Evolutionary conservation across 2,888 invertebrate genomes (phyloP), one percentile per base, ranked within the genome.

Genomic region (Pollenia angustigena): DNA sequence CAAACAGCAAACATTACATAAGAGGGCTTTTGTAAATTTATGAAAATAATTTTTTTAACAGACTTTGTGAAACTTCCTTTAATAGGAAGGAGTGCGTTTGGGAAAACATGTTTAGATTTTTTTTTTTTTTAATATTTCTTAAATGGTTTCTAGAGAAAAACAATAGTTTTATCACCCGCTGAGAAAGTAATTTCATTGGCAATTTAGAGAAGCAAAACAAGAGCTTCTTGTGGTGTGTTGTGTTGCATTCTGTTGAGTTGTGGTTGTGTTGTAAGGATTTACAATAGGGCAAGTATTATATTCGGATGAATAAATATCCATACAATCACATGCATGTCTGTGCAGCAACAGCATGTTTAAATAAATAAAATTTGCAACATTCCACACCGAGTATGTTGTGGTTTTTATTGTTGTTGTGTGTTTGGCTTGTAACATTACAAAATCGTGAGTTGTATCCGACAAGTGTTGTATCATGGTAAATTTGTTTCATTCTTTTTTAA

Each of bases 151-250:
- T 1, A 4, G 0, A 4, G 1, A 44, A 54, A 64, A 66, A 74
- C 58, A 78, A 78, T 58, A 83, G 71, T 68, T 81, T 66, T 48
- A 76, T 42, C 83, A 72, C 86, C 86, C 54, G 83, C 83, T 83
- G 83, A 60, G 83, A 87, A 83, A 72, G 72, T 81, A 74, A 83
- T 87, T 83, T 78, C 52, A 81, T 78, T 83, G 76, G 72, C 71
- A 76, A 72, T 81, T 86, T 81, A 62, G 50, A 62, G 48, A 18
- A 85, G 66, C 56, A 74, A 81, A 81, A 68, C 66, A 75, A 66
- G 44, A 68, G 68, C 68, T 81, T 81, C 75, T 81, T 81, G 56
- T 60, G 44, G 2, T 32, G 32, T 32, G 32, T 32, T 32, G 32
- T 32, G 32, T 32, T 32, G 32, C 32, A 32, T 32, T 32, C 4